These are phyloP conservation scores for Ctenoplectra terminalis DNA, from an alignment of 1,140 invertebrate species.

Conservation along the genomic window DNA sequence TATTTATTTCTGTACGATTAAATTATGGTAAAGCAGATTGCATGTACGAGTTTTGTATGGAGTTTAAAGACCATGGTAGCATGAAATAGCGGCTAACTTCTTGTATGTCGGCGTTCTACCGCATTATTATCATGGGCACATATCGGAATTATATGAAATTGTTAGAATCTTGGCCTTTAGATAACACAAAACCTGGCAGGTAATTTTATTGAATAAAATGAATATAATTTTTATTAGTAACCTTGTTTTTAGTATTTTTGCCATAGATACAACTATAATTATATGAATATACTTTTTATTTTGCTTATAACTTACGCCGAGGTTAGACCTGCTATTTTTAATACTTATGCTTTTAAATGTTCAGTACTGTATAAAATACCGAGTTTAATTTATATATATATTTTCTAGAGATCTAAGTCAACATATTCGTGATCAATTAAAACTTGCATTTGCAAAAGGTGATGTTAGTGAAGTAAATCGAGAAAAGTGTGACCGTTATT, in stretches of 20 bases:
- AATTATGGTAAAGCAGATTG: too few relatives aligned
- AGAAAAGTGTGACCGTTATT: constrained; percentile 86
- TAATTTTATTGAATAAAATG: constrained; percentile 75
- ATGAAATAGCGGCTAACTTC: not conserved
- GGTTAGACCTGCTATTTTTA: constrained; percentile 11
- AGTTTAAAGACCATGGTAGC: too few relatives aligned
- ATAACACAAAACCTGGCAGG: constrained; percentile 88
- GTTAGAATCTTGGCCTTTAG: constrained; percentile 91
- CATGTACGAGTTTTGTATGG: too few relatives aligned
- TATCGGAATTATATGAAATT: constrained; percentile 90
- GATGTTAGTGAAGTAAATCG: constrained; percentile 83
- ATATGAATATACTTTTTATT: not conserved
- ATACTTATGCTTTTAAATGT: not conserved
- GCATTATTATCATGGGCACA: constrained; percentile 82
- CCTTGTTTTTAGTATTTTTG: not conserved
- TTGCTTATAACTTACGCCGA: not conserved
- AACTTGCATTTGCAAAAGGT: constrained; percentile 85
- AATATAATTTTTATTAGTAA: not conserved
- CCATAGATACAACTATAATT: not conserved
- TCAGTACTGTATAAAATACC: not conserved
- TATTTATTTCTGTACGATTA: too few relatives aligned
- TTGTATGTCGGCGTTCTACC: not conserved
- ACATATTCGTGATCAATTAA: constrained; percentile 88
- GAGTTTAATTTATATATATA: not conserved
- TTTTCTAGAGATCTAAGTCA: constrained; percentile 88